A percentile compares a stretch with the other conserved stretches of the same genome.
Conservation (phyloP, 2,113 vertebrate genomes). For the Enhydra lutris region DNA sequence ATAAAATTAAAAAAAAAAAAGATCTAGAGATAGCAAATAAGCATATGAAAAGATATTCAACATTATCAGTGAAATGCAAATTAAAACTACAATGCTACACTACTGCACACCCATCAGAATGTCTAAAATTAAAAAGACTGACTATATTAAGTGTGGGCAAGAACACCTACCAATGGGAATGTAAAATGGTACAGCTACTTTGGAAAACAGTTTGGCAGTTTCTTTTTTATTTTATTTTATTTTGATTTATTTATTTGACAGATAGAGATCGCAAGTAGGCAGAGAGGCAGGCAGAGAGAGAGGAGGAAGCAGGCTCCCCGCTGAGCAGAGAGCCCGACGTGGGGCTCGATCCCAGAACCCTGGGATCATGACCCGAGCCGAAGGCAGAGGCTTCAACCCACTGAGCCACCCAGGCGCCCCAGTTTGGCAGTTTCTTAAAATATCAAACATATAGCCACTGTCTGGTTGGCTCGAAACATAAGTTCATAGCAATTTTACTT, state of each 20-base stretch:
- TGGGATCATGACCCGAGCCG: no score
- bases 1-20: no score
- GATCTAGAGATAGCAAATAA: background rate
- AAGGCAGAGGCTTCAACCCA: no score
- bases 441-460: background rate
- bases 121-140: background rate
- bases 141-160: background rate
- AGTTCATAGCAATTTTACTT: background rate
- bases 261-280: no score
- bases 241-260: no score
- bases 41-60: background rate
- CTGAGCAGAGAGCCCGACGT: no score
- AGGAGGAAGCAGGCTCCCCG: no score
- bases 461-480: background rate
- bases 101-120: background rate
- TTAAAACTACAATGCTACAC: background rate
- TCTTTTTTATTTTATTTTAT: no score
- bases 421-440: background rate
- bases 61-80: background rate
- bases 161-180: background rate
- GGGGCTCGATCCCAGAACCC: no score
- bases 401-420: no score
- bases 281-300: no score
- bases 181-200: background rate
- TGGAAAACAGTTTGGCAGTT: background rate